Percentiles rank a stretch among this genome's conserved stretches.
Evolutionary conservation across 2,888 invertebrate species (phyloP).

Genomic region (Tenthredo notha): DNA sequence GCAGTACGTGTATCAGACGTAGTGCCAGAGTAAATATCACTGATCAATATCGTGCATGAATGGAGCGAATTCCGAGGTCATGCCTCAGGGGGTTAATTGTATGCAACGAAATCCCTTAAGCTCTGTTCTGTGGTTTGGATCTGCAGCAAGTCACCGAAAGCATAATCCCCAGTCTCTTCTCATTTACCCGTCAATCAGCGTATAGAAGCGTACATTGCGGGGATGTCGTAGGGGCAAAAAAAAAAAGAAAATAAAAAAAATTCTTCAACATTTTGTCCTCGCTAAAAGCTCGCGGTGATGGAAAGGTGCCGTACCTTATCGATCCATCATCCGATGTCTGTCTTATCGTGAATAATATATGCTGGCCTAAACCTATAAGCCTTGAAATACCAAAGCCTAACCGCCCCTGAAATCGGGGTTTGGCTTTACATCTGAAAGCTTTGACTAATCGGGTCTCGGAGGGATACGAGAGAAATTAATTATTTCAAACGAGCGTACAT

Average conservation of each 20-base stretch:
- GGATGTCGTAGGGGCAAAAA: not conserved
- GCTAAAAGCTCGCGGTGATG: constrained; percentile 47
- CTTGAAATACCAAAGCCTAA: constrained; percentile 50
- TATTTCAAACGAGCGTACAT: constrained; percentile 33
- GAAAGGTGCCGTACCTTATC: constrained; percentile 45
- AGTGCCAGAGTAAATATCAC: not conserved
- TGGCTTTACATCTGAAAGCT: constrained; percentile 50
- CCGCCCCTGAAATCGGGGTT: constrained; percentile 52
- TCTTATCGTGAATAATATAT: constrained; percentile 53
- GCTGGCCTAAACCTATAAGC: constrained; percentile 50
- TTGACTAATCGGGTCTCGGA: constrained; percentile 52
- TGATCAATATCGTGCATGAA: not conserved
- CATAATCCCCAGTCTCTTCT: constrained; percentile 32
- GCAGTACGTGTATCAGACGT: not conserved
- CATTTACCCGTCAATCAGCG: constrained; percentile 34
- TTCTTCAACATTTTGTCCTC: constrained; percentile 43
- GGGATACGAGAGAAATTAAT: constrained; percentile 44
- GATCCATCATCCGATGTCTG: constrained; percentile 52
- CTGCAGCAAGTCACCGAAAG: constrained; percentile 10
- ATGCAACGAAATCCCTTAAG: constrained; percentile 20
- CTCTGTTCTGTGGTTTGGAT: constrained; percentile 12
- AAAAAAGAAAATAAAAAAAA: constrained; percentile 3
- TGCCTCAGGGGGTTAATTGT: constrained; percentile 21
- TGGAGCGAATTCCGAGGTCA: not conserved
- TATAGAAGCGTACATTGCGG: not conserved